These are phyloP conservation scores for Drosophila nigromelanica DNA, from an alignment of 1,140 invertebrate genomes.

Conservation along the genomic window DNA sequence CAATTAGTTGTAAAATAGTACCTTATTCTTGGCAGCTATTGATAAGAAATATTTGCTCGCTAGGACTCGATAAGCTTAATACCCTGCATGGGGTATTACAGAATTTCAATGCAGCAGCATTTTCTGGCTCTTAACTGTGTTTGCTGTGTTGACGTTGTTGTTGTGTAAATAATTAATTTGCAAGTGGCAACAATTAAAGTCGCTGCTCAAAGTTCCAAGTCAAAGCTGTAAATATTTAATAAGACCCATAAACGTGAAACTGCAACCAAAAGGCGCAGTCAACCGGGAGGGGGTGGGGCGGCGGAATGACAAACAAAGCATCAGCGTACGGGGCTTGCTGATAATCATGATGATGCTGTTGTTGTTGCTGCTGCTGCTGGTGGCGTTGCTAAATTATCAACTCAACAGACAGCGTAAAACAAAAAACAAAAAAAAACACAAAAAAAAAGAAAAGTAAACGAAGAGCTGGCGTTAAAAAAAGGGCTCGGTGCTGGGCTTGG, in stretches of 20 bases:
- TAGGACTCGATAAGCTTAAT: background rate
- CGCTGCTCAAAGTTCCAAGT: conserved; percentile 65
- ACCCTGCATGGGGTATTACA: background rate
- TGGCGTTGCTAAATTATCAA: conserved; percentile 70
- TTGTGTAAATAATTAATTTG: conserved; percentile 74
- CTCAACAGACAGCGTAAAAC: conserved; percentile 36
- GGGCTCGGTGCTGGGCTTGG: conserved; percentile 22
- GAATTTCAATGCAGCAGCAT: too few relatives aligned
- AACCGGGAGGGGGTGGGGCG: background rate
- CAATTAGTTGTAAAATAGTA: too few relatives aligned
- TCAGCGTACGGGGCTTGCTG: conserved; percentile 55
- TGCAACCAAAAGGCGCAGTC: conserved; percentile 17
- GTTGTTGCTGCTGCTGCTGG: conserved; percentile 23
- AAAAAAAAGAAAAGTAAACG: conserved; percentile 20
- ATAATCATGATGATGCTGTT: conserved; percentile 55
- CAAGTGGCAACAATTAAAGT: conserved; percentile 79
- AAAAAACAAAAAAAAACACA: conserved; percentile 8
- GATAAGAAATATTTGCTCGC: background rate
- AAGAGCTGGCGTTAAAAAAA: conserved; percentile 22
- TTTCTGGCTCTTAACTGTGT: conserved; percentile 10
- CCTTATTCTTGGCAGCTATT: background rate
- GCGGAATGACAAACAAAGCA: conserved; percentile 63
- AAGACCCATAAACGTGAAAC: conserved; percentile 57
- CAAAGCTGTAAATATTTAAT: conserved; percentile 76
- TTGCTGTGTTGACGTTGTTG: conserved; percentile 7